Conservation (phyloP, 2,113 vertebrate genomes). For the Puffinus mauretanicus region DNA sequence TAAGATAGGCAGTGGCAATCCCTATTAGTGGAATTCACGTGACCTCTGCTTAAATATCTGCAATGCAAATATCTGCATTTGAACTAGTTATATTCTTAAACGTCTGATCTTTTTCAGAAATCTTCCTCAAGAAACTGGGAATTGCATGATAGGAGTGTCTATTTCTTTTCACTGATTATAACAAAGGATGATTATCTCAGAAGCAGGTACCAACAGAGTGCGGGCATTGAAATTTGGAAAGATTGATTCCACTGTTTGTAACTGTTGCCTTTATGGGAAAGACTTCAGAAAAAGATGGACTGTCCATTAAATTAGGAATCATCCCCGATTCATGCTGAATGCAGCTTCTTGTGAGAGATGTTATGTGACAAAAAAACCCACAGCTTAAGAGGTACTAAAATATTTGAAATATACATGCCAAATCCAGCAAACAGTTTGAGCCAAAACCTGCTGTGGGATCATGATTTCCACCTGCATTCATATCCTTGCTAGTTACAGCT, state of each 20-base stretch:
- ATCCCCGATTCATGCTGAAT: neutral
- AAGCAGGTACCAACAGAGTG: neutral
- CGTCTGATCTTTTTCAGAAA: neutral
- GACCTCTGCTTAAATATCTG: neutral
- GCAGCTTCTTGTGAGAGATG: neutral
- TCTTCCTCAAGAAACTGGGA: neutral
- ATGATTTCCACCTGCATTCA: neutral
- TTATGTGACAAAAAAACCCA: rapidly evolving
- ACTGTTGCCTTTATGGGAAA: neutral
- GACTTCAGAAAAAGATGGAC: neutral
- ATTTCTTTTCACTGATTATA: neutral
- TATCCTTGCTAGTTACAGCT: neutral
- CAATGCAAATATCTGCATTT: neutral
- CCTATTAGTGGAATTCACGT: neutral
- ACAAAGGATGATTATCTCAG: neutral
- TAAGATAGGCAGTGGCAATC: neutral
- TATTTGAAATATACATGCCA: neutral
- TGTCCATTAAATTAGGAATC: neutral
- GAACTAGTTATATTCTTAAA: neutral
- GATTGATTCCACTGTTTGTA: neutral
- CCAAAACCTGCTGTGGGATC: neutral
- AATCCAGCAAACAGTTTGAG: neutral
- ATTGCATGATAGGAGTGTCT: neutral
- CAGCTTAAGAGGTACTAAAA: neutral
- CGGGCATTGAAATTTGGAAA: neutral